These are phyloP conservation scores for Callithrix jacchus DNA, from an alignment of 2,113 vertebrate genomes.

Conservation along the genomic window DNA sequence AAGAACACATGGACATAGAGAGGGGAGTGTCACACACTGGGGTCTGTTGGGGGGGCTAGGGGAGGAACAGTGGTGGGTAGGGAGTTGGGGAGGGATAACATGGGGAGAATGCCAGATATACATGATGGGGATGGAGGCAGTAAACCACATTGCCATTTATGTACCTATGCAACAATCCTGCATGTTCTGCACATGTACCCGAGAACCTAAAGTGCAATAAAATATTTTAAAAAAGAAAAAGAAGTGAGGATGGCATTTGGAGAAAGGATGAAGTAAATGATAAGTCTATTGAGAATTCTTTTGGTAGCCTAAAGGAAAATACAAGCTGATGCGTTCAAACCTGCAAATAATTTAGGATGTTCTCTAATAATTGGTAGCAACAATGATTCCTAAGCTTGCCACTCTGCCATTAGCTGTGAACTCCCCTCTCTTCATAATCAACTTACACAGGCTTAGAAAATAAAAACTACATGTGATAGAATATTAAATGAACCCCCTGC, in stretches of 20 bases:
- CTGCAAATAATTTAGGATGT: background rate
- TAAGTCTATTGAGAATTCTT: background rate
- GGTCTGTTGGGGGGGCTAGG: too few species aligned
- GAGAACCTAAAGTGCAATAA: too few species aligned
- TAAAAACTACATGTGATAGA: background rate
- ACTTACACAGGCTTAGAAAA: slow-evolving; percentile 1
- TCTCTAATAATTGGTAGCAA: background rate
- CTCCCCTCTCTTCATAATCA: background rate
- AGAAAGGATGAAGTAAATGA: background rate
- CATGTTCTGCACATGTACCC: too few species aligned
- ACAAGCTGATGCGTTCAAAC: background rate
- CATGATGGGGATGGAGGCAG: too few species aligned
- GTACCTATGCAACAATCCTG: too few species aligned
- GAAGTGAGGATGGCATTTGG: background rate
- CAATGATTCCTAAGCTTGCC: background rate
- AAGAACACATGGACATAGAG: too few species aligned
- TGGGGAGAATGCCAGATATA: too few species aligned
- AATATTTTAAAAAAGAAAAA: background rate
- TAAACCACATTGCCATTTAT: too few species aligned
- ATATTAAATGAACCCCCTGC: background rate
- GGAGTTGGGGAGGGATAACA: too few species aligned
- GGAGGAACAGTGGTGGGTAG: too few species aligned
- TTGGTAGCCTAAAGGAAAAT: background rate
- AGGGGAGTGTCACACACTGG: too few species aligned
- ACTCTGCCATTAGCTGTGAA: background rate